Evolutionary conservation across 2,113 vertebrate species (phyloP).

Genomic region (Gadus macrocephalus): DNA sequence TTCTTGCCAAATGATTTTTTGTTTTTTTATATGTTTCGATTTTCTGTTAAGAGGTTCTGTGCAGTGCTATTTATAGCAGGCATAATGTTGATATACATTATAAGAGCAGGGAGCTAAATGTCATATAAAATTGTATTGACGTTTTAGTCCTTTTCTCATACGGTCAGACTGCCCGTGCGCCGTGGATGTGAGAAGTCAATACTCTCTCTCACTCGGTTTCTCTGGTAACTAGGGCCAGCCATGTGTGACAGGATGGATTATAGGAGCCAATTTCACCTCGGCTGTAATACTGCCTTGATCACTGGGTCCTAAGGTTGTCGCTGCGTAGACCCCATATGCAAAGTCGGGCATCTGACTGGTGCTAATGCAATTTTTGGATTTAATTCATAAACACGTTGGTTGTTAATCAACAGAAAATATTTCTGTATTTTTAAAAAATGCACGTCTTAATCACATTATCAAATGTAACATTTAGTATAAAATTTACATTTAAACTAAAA

Average conservation of each 20-base stretch:
- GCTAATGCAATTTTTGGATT: too few species aligned
- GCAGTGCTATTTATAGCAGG: not conserved
- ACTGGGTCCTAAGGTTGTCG: slow-evolving; percentile 49
- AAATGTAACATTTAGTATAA: too few species aligned
- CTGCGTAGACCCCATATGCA: slow-evolving; percentile 5
- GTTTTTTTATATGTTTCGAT: not conserved
- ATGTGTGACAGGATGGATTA: slow-evolving; percentile 53
- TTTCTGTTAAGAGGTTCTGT: not conserved
- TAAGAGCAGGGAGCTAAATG: slow-evolving; percentile 5
- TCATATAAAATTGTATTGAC: slow-evolving; percentile 3
- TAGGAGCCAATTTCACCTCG: slow-evolving; percentile 42
- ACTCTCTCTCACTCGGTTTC: slow-evolving; percentile 32
- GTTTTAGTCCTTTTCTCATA: not conserved
- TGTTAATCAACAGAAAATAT: too few species aligned
- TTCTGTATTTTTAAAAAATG: too few species aligned
- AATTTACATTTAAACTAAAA: too few species aligned
- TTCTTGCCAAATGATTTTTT: slow-evolving; percentile 12
- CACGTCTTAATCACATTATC: too few species aligned
- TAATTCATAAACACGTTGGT: too few species aligned
- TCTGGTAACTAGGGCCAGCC: slow-evolving; percentile 27
- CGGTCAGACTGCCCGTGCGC: not conserved
- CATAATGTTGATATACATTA: not conserved
- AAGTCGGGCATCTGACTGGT: too few species aligned
- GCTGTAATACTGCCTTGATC: slow-evolving; percentile 50
- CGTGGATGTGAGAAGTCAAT: slow-evolving; percentile 17